These are phyloP conservation scores for Macropus fuliginosus DNA, from an alignment of 2,797 vertebrate species.

Conservation along the genomic window DNA sequence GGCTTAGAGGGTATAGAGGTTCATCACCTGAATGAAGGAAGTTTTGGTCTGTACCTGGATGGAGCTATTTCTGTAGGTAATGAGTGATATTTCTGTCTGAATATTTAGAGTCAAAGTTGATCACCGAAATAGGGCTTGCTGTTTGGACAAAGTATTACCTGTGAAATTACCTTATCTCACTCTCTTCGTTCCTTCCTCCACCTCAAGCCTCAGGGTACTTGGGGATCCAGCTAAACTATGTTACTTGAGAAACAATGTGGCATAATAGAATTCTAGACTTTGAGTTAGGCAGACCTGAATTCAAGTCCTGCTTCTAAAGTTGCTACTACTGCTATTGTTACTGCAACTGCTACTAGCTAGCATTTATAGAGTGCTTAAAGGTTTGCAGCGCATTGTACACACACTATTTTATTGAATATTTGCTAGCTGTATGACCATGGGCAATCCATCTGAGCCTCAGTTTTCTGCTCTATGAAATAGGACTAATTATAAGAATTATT, in stretches of 20 bases:
- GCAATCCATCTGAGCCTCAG: neutral
- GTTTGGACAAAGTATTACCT: slow-evolving; percentile 56
- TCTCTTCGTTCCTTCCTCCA: neutral
- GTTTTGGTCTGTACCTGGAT: slow-evolving; percentile 43
- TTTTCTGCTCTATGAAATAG: neutral
- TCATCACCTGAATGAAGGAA: slow-evolving; percentile 40
- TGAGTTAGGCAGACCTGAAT: neutral
- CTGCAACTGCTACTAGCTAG: neutral
- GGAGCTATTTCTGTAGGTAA: slow-evolving; percentile 34
- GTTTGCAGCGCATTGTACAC: neutral
- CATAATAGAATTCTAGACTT: neutral
- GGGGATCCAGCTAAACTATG: neutral
- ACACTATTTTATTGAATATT: neutral
- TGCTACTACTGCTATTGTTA: neutral
- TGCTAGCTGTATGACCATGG: neutral
- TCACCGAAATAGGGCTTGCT: slow-evolving; percentile 49
- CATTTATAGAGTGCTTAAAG: neutral
- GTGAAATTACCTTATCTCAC: slow-evolving; percentile 52
- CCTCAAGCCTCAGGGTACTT: neutral
- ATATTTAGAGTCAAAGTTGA: slow-evolving; percentile 47
- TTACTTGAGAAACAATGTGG: neutral
- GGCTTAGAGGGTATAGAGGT: slow-evolving; percentile 23
- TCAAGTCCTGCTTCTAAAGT: neutral
- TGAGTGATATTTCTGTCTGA: slow-evolving; percentile 49
- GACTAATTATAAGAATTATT: neutral